Base-by-base conservation (phyloP, 2,888 invertebrate genomes). In the Ligdia adustata region DNA sequence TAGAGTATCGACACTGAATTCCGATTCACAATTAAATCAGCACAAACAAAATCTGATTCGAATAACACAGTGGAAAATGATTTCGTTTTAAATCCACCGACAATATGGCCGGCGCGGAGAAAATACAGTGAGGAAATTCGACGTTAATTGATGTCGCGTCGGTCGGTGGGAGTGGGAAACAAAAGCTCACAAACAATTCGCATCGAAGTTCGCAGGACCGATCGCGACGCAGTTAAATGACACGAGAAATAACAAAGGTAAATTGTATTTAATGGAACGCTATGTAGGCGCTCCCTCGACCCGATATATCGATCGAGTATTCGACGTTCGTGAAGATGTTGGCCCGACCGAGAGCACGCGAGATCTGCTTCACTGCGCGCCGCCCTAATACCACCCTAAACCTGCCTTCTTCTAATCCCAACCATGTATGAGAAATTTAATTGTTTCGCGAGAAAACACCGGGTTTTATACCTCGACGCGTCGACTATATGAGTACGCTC, bases 231-330 rank as follows among this genome's bases (percentile, higher is more conserved):
- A 88, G 87, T 89, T 90, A 88, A 90, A 90, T 90, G 90, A 90
- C 86, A 89, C 89, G 90, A 90, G 89, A 90, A 90, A 90, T 90
- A 90, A 90, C 90, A 89, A 88, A 89, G 89, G 90, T 88, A 89
- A 90, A 90, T 90, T 90, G 89, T 89, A 89, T 89, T 89, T 85
- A 88, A 82, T 81, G 79, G 69, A 39, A 76, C 75, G 72, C 72
- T 79, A 80, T 75, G 81, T 81, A 81, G 81, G 82, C 80, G 75
- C 75, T 70, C 76, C 78, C 80, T 72, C 70, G 63, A 64, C 71
- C 71, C 70, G 69, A 77, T 78, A 79, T 83, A 88, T 86, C 78
- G 86, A 88, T 79, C 78, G 75, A 79, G 75, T 71, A 62, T 72
- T 79, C 79, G 68, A 75, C 72, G 72, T 70, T 72, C 69, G 75